A percentile compares a stretch with the other conserved stretches of the same genome.
These are phyloP conservation scores for Plebejus melissa DNA, from an alignment of 2,888 invertebrate species.

Conservation along the genomic window DNA sequence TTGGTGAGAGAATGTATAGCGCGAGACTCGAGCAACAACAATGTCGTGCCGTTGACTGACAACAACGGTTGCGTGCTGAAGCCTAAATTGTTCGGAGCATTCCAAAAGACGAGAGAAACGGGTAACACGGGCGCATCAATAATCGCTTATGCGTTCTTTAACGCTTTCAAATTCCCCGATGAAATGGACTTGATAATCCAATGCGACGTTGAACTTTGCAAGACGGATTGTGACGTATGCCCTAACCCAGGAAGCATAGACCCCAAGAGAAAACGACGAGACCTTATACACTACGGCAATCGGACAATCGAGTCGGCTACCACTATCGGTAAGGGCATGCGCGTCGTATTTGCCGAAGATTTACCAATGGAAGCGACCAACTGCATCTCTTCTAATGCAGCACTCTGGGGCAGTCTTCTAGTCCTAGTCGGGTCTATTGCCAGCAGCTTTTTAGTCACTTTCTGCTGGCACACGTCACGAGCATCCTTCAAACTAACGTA, in stretches of 20 bases:
- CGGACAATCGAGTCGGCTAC: conserved; percentile 79
- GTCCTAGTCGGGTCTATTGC: conserved; percentile 80
- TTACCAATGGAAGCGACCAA: conserved; percentile 70
- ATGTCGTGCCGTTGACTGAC: conserved; percentile 85
- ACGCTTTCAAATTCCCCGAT: conserved; percentile 91
- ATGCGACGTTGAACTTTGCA: conserved; percentile 90
- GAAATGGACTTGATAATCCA: conserved; percentile 90
- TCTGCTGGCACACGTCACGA: conserved; percentile 64
- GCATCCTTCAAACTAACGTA: conserved; percentile 56
- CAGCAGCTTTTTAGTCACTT: conserved; percentile 68
- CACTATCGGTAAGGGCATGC: conserved; percentile 81
- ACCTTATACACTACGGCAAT: conserved; percentile 67
- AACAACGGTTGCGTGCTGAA: conserved; percentile 87
- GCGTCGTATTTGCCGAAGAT: conserved; percentile 85
- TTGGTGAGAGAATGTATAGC: conserved; percentile 88
- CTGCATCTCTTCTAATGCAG: conserved; percentile 82
- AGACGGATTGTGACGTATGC: conserved; percentile 87
- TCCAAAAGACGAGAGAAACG: conserved; percentile 88
- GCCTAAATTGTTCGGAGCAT: conserved; percentile 88
- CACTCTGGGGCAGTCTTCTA: conserved; percentile 80
- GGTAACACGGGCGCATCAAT: conserved; percentile 86
- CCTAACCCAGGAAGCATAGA: conserved; percentile 81
- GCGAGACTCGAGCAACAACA: conserved; percentile 82
- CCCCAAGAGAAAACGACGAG: conserved; percentile 66
- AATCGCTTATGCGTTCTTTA: conserved; percentile 88